Conservation (phyloP, 2,113 vertebrate genomes). For the Gallinago paraguaiae region DNA sequence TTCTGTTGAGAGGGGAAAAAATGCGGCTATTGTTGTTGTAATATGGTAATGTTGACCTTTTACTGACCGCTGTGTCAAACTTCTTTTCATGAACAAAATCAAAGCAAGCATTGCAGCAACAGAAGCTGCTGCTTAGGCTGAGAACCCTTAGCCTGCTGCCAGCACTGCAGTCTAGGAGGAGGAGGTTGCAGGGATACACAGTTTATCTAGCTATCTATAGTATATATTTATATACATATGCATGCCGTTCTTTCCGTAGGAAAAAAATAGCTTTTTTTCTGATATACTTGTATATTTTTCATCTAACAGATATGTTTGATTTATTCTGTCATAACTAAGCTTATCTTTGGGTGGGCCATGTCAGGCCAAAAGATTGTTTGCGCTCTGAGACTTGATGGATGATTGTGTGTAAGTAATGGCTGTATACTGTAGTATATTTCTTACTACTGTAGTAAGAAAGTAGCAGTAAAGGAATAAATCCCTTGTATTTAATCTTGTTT, state of each 20-base stretch:
- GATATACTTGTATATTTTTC: not conserved
- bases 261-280: not conserved
- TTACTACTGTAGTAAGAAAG: not conserved
- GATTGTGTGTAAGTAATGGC: not conserved
- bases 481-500: not conserved
- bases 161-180: conserved; percentile 27
- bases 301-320: not conserved
- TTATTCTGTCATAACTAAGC: not conserved
- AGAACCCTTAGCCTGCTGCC: conserved; percentile 6
- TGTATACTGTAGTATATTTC: not conserved
- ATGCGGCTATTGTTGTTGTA: not conserved
- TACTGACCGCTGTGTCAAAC: not conserved
- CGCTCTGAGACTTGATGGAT: not conserved
- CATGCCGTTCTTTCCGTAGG: not conserved
- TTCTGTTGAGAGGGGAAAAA: not conserved
- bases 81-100: not conserved
- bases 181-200: not conserved
- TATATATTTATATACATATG: not conserved
- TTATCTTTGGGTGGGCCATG: not conserved
- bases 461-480: not conserved
- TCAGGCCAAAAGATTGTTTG: not conserved
- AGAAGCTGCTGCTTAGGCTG: not conserved
- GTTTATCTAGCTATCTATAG: not conserved
- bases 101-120: conserved; percentile 15
- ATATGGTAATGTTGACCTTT: conserved; percentile 38